Percentiles rank a stretch among this genome's conserved stretches.
Conservation (phyloP, 2,888 invertebrate species). For the Drosophila mimica region DNA sequence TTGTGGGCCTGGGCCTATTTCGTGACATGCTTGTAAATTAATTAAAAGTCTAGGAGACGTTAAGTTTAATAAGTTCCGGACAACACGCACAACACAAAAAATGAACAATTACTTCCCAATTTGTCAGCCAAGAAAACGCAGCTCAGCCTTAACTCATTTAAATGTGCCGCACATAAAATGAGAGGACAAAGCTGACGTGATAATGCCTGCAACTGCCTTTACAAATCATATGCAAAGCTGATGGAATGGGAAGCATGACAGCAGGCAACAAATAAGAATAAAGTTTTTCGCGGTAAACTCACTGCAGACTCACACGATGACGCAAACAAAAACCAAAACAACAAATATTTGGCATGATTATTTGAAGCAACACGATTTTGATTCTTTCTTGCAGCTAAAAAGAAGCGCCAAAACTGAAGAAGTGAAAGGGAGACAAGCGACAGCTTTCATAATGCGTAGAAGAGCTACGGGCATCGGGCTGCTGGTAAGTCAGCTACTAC, state of each 20-base stretch:
- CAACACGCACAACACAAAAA: constrained; percentile 25
- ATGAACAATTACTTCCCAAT: constrained; percentile 67
- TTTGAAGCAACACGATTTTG: background rate
- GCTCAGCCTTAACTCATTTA: constrained; percentile 40
- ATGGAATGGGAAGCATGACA: constrained; percentile 4
- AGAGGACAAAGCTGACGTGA: constrained; percentile 57
- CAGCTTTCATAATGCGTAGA: constrained; percentile 53
- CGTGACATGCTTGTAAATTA: constrained; percentile 12
- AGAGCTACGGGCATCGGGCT: constrained; percentile 45
- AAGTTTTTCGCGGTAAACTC: constrained; percentile 6
- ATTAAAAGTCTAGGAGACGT: constrained; percentile 19
- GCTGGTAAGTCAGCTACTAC: constrained; percentile 47
- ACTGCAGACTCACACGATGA: background rate
- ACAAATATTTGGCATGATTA: background rate
- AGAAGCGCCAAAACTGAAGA: background rate
- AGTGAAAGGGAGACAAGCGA: background rate
- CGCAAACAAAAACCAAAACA: background rate
- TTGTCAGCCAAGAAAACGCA: constrained; percentile 56
- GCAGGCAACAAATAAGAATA: background rate
- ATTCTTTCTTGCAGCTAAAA: constrained; percentile 7
- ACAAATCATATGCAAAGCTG: constrained; percentile 48
- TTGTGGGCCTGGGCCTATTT: constrained; percentile 15
- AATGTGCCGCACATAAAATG: constrained; percentile 50
- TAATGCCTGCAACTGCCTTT: constrained; percentile 32
- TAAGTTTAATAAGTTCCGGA: constrained; percentile 59